Evolutionary conservation across 2,113 vertebrate genomes (phyloP).

Genomic region (Corynorhinus townsendii): DNA sequence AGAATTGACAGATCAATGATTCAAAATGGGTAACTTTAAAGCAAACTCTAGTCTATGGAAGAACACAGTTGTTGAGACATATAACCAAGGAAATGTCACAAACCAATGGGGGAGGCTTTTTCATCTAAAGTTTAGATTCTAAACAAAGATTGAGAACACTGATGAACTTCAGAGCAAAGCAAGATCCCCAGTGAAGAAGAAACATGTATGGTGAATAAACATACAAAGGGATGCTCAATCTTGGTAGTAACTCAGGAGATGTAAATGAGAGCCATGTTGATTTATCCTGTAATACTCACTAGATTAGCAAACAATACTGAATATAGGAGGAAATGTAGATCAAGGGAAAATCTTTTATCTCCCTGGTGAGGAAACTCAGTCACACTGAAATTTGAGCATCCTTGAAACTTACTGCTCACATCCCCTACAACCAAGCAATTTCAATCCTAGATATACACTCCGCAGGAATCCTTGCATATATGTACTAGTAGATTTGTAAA

Average conservation of each 20-base stretch:
- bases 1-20: constrained; percentile 57
- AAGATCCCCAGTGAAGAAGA: constrained; percentile 39
- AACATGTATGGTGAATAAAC: background rate
- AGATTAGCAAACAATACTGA: background rate
- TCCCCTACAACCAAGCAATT: background rate
- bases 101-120: constrained; percentile 21
- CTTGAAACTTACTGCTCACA: background rate
- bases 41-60: constrained; percentile 30
- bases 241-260: background rate
- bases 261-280: background rate
- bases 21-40: constrained; percentile 55
- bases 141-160: constrained; percentile 32
- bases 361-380: background rate
- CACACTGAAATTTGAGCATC: background rate
- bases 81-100: constrained; percentile 45
- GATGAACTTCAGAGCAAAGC: constrained; percentile 51
- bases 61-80: background rate
- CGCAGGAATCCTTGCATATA: background rate
- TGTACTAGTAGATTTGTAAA: background rate
- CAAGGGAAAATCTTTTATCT: background rate
- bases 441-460: background rate
- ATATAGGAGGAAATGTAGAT: background rate
- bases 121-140: background rate
- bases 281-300: background rate
- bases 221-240: background rate